Percentiles rank a stretch among this genome's conserved stretches.
These are phyloP conservation scores for Morus bassanus DNA, from an alignment of 2,797 vertebrate genomes.

Conservation along the genomic window DNA sequence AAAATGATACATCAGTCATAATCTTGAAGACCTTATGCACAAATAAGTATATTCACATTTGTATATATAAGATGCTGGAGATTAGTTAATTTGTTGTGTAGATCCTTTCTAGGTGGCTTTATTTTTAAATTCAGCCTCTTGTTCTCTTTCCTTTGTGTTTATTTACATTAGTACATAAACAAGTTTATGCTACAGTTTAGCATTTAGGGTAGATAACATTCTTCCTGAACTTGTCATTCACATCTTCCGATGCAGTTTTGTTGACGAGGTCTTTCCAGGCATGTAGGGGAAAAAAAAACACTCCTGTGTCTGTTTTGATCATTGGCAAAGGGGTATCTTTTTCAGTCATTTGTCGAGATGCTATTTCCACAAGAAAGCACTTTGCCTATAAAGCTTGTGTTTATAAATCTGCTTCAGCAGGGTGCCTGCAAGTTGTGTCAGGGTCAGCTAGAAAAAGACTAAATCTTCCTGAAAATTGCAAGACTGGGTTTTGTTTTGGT, in stretches of 20 bases:
- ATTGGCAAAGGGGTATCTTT: constrained; percentile 13
- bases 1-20: background rate
- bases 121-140: background rate
- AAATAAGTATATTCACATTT: background rate
- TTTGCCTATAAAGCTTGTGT: background rate
- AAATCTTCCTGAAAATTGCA: constrained; percentile 33
- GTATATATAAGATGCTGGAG: background rate
- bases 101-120: background rate
- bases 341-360: background rate
- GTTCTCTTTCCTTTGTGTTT: background rate
- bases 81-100: background rate
- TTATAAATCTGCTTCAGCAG: constrained; percentile 6
- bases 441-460: background rate
- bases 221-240: background rate
- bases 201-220: background rate
- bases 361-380: constrained; percentile 36
- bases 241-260: constrained; percentile 21
- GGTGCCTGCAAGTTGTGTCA: constrained; percentile 9
- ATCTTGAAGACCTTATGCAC: background rate
- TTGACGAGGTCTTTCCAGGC: constrained; percentile 37
- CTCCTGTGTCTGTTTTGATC: background rate
- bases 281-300: background rate
- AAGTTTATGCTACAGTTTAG: background rate
- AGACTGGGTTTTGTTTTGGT: background rate
- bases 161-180: background rate